Evolutionary conservation across 2,888 invertebrate genomes (phyloP), one percentile per base, ranked within the genome.

Genomic region (Mycalesis mineus): DNA sequence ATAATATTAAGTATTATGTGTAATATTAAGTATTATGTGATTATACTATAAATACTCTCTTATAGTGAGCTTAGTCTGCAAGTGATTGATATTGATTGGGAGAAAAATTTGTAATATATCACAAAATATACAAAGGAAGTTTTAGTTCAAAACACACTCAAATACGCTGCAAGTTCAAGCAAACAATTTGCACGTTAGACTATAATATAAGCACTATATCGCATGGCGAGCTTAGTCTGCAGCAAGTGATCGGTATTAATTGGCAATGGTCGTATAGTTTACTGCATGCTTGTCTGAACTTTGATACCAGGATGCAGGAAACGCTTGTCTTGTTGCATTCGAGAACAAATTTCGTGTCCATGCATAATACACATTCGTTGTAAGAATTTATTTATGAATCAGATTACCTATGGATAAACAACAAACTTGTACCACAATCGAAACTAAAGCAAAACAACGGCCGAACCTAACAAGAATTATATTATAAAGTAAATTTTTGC

Each of bases 241-340:
- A 51, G 40, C 45, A 31, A 51, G 44, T 51, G 57, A 57, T 57
- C 44, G 45, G 57, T 57, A 57, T 57, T 51, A 57, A 57, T 57
- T 57, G 51, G 44, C 29, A 29, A 29, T 51, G 57, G 31, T 51
- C 50, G 39, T 51, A 40, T 45, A 39, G 57, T 47, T 57, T 57
- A 51, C 40, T 41, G 40, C 29, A 31, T 39, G 44, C 29, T 36
- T 33, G 37, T 39, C 50, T 37, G 44, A 51, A 50, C 44, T 57
- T 51, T 57, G 57, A 57, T 33, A 17, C 17, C 13, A 44, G 17
- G 31, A 29, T n/a, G 29, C 28, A 7, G 33, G 36, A 37, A 47
- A 41, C 50, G 40, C 50, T 51, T 40, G 40, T 51, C 50, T 51
- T 11, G 39, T 13, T 29, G 8, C 7, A 22, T 39, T 13, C 28